phyloP scores from a whole-genome alignment of 2,888 invertebrate genomes.

The Phorcus lineatus region DNA sequence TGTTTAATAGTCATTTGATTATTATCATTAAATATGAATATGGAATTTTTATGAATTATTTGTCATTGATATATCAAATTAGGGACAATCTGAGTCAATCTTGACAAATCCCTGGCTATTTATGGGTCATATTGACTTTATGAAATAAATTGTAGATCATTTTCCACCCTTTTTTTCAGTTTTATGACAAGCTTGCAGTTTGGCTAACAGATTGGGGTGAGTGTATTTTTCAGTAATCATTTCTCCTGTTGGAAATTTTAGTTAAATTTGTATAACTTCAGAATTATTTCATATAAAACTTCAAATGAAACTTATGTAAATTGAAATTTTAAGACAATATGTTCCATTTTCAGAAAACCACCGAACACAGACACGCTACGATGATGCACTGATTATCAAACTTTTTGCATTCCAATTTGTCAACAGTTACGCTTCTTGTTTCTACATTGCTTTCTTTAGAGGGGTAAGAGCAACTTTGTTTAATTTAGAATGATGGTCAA shows the following conservation, averaged over 20 bases:
- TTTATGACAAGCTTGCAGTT: conserved; percentile 71
- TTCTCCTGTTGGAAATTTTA: no score
- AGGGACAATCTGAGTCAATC: no score
- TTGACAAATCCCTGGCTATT: no score
- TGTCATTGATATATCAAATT: no score
- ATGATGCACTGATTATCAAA: conserved; percentile 77
- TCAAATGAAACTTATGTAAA: no score
- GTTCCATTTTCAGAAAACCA: conserved; percentile 75
- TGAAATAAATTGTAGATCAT: no score
- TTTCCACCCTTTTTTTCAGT: conserved; percentile 47
- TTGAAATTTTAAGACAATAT: not conserved
- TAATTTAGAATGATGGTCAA: not conserved
- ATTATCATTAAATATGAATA: no score
- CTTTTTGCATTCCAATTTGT: conserved; percentile 78
- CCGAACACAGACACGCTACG: conserved; percentile 76
- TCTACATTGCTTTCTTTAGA: conserved; percentile 77
- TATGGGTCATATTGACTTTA: no score
- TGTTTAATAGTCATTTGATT: no score
- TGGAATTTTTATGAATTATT: no score
- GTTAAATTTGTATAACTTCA: no score
- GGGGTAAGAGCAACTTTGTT: conserved; percentile 70
- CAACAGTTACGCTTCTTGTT: conserved; percentile 77
- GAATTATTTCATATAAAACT: no score
- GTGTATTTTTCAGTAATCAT: conserved; percentile 25
- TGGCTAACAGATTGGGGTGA: conserved; percentile 76